These are phyloP conservation scores for Notocelia uddmanniana DNA, from an alignment of 2,888 invertebrate genomes.

Conservation along the genomic window DNA sequence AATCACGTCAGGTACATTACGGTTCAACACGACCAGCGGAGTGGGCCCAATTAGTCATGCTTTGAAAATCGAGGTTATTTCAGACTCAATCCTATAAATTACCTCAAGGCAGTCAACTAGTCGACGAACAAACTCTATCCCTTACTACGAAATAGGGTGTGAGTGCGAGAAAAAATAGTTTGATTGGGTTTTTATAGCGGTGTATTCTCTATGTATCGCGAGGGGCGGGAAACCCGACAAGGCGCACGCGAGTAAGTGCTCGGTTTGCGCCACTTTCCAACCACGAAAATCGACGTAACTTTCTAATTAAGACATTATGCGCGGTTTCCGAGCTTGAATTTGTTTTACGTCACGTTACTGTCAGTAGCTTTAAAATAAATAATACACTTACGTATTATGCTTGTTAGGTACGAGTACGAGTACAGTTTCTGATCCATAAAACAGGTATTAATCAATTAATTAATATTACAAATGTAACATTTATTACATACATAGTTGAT, in stretches of 20 bases:
- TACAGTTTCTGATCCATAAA: too few relatives aligned
- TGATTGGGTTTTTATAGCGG: slow-evolving; percentile 6
- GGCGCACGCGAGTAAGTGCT: slow-evolving; percentile 73
- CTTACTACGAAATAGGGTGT: not conserved
- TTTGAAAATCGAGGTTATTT: slow-evolving; percentile 61
- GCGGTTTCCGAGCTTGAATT: slow-evolving; percentile 47
- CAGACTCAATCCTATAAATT: slow-evolving; percentile 43
- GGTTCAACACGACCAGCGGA: slow-evolving; percentile 48
- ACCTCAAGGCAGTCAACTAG: slow-evolving; percentile 8
- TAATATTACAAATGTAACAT: too few relatives aligned
- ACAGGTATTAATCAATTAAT: too few relatives aligned
- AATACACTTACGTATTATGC: not conserved
- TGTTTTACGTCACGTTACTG: not conserved
- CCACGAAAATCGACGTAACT: slow-evolving; percentile 72
- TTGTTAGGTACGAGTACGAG: too few relatives aligned
- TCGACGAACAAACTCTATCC: slow-evolving; percentile 26
- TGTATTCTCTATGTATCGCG: slow-evolving; percentile 38
- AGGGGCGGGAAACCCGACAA: slow-evolving; percentile 62
- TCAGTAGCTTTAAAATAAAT: not conserved
- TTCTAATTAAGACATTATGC: slow-evolving; percentile 81
- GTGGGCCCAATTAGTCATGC: slow-evolving; percentile 62
- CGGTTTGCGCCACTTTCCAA: slow-evolving; percentile 65
- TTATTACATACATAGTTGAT: too few relatives aligned
- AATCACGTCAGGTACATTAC: slow-evolving; percentile 45
- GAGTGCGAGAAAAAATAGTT: slow-evolving; percentile 24